Evolutionary conservation across 2,113 vertebrate species (phyloP), one percentile per base, ranked within the genome.

Genomic region (Chaetura pelagica): DNA sequence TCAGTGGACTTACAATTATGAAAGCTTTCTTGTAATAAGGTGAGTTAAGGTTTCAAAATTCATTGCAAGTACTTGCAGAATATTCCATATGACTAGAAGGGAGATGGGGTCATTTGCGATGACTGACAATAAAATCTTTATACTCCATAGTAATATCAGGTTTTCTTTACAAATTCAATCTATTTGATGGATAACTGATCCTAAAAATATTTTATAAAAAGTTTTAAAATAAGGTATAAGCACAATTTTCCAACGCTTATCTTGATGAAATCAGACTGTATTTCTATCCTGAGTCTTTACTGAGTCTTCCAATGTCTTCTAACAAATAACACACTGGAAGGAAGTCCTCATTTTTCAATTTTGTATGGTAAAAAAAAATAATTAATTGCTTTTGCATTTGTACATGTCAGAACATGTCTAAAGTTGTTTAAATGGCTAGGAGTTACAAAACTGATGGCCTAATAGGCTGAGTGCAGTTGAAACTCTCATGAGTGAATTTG

Each of bases 11-110:
- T 80, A 67, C 4, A 77, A 13, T 82, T 84, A 82, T 1, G 4
- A 76, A 89, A 96, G 10, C 12, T 20, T 76, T 69, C 5, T 1
- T 91, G 12, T 52, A 72, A 87, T 46, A 20, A 72, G 14, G 19
- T 69, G 42, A 89, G 55, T 62, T 66, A 87, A 59, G 32, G 52
- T 74, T 95, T 94, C 84, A 90, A 77, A 93, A 85, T 61, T 81
- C 89, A 68, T 11, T 78, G 38, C 38, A 86, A 84, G 26, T 29
- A 34, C 23, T 66, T 69, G 55, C 18, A 81, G 57, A 74, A 51
- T 88, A 74, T 77, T 89, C 72, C 32, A 55, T 55, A 54, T 44
- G 10, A 81, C 32, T 78, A 44, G 19, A 81, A 81, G 46, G 66
- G 29, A 91, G 52, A 68, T 42, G 16, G 42, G 40, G 16, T 40